A percentile compares a stretch with the other conserved stretches of the same genome.
These are phyloP conservation scores for Physella acuta DNA, from an alignment of 1,140 invertebrate genomes.

Conservation along the genomic window DNA sequence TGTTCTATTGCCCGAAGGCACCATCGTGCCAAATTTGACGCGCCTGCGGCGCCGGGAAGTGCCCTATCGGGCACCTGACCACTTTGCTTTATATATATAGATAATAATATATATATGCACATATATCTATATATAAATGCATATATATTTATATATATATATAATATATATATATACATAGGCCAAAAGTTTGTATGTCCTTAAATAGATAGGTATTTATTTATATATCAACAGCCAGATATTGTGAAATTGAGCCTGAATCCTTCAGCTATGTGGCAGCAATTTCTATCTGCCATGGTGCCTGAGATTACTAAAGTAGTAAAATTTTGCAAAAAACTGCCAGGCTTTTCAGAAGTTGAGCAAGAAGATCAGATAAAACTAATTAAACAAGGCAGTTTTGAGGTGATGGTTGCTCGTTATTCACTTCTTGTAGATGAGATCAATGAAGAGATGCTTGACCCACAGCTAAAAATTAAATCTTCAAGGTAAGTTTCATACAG, in stretches of 20 bases:
- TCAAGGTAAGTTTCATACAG: too few relatives aligned
- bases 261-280: slow-evolving; percentile 46
- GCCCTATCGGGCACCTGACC: too few relatives aligned
- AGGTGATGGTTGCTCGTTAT: slow-evolving; percentile 53
- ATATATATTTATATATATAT: too few relatives aligned
- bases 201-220: too few relatives aligned
- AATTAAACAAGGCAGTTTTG: slow-evolving; percentile 73
- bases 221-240: slow-evolving; percentile 47
- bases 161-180: too few relatives aligned
- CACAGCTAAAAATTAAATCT: slow-evolving; percentile 49
- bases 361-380: slow-evolving; percentile 26
- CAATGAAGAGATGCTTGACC: slow-evolving; percentile 53
- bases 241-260: slow-evolving; percentile 35
- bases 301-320: slow-evolving; percentile 95
- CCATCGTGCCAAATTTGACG: too few relatives aligned
- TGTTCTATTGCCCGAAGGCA: too few relatives aligned
- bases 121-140: too few relatives aligned
- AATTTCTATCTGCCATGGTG: slow-evolving; percentile 53
- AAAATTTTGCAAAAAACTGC: slow-evolving; percentile 95
- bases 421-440: slow-evolving; percentile 50
- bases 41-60: too few relatives aligned
- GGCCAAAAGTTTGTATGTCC: too few relatives aligned
- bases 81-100: too few relatives aligned
- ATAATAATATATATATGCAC: too few relatives aligned
- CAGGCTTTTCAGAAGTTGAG: slow-evolving; percentile 72